These are phyloP conservation scores for Cepaea hortensis DNA, from an alignment of 2,888 invertebrate species.

Conservation along the genomic window DNA sequence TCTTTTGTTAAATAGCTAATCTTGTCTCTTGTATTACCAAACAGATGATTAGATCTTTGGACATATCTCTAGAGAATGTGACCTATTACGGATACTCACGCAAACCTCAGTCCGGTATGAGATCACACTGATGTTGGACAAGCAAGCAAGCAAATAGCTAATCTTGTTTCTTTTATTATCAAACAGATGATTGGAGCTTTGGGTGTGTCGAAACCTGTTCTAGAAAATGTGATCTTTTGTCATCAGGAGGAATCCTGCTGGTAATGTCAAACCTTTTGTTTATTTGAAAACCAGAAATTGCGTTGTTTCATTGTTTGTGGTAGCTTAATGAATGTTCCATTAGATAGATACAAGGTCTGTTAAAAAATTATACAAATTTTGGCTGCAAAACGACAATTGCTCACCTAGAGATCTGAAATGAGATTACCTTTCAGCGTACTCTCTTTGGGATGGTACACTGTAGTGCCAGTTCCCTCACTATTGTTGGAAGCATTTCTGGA, in stretches of 20 bases:
- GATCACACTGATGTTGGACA: too few relatives aligned
- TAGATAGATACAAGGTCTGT: too few relatives aligned
- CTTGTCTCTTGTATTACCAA: constrained; percentile 55
- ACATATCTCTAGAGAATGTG: constrained; percentile 95
- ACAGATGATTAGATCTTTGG: constrained; percentile 84
- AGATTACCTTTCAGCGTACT: too few relatives aligned
- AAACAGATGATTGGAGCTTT: constrained; percentile 82
- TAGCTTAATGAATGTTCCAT: too few relatives aligned
- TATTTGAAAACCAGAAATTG: neutral
- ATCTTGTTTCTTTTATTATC: constrained; percentile 54
- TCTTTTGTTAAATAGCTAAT: neutral
- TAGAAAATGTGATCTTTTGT: constrained; percentile 98
- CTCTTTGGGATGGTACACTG: too few relatives aligned
- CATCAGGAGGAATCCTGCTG: constrained; percentile 98
- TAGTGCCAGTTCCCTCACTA: too few relatives aligned
- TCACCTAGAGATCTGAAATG: too few relatives aligned
- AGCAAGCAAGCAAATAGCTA: neutral
- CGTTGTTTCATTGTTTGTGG: neutral
- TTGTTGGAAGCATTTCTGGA: too few relatives aligned
- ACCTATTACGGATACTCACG: too few relatives aligned
- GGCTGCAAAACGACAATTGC: too few relatives aligned
- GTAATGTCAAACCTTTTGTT: constrained; percentile 61
- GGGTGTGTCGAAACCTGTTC: constrained; percentile 94
- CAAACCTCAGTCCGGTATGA: too few relatives aligned
- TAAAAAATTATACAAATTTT: too few relatives aligned